These are phyloP conservation scores for Scelioninae gen. 1 DNA, from an alignment of 2,888 invertebrate genomes.

Conservation along the genomic window DNA sequence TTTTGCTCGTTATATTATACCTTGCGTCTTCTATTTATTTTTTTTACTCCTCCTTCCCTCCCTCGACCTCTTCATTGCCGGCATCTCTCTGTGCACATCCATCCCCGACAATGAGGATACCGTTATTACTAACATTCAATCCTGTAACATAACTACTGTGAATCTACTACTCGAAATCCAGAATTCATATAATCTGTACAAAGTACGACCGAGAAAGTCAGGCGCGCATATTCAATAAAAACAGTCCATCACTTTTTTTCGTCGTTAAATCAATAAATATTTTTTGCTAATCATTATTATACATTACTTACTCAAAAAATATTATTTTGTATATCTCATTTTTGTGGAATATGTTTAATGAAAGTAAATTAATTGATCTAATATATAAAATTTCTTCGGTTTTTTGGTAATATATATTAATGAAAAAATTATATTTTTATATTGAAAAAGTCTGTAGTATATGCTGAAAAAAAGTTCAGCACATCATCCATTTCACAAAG, in stretches of 20 bases:
- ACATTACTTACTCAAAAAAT: not conserved
- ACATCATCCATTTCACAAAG: too few species aligned
- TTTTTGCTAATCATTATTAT: not conserved
- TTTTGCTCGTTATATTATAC: too few species aligned
- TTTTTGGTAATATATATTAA: too few species aligned
- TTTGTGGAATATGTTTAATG: too few species aligned
- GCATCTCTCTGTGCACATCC: slow-evolving; percentile 16
- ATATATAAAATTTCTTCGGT: too few species aligned
- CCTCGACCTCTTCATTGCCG: slow-evolving; percentile 4
- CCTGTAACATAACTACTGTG: slow-evolving; percentile 23
- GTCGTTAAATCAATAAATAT: not conserved
- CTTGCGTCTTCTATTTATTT: too few species aligned
- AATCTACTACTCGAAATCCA: slow-evolving; percentile 41
- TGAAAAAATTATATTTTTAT: too few species aligned
- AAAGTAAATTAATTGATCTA: too few species aligned
- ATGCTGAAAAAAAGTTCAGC: too few species aligned
- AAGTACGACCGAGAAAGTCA: slow-evolving; percentile 20
- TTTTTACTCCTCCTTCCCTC: too few species aligned
- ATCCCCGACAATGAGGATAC: slow-evolving; percentile 24
- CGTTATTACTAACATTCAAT: slow-evolving; percentile 38
- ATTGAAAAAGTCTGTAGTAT: too few species aligned
- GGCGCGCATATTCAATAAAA: not conserved
- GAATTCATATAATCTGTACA: slow-evolving; percentile 22
- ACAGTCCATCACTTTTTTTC: not conserved
- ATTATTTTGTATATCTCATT: too few species aligned